Conservation (phyloP, 2,113 vertebrate genomes). For the Tetraodon nigroviridis region DNA sequence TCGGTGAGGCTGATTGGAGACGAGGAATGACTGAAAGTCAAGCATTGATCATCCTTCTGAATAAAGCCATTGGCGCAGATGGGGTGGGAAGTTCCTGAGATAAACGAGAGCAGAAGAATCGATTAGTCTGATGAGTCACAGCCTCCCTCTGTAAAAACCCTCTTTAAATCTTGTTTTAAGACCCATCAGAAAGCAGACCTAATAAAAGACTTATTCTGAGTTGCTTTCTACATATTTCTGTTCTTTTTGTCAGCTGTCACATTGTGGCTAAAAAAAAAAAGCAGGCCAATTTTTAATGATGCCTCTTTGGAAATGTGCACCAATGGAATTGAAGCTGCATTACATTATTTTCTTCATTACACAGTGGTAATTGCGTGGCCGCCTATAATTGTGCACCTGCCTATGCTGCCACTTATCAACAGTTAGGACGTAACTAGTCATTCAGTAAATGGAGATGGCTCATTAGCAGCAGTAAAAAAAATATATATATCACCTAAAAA, state of each 20-base stretch:
- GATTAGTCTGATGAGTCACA: slow-evolving; percentile 18
- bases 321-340: slow-evolving; percentile 24
- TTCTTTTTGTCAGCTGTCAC: too few species aligned
- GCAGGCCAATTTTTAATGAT: slow-evolving; percentile 34
- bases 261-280: slow-evolving; percentile 6
- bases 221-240: too few species aligned
- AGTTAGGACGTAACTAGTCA: slow-evolving; percentile 21
- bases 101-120: slow-evolving; percentile 16
- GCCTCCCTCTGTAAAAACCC: slow-evolving; percentile 2
- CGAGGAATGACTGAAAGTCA: slow-evolving; percentile 40
- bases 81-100: slow-evolving; percentile 25
- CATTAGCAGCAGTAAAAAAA: slow-evolving; percentile 25
- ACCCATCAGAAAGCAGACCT: too few species aligned
- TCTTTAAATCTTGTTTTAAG: not conserved
- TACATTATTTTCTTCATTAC: slow-evolving; percentile 33
- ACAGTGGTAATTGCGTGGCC: slow-evolving; percentile 30
- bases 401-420: slow-evolving; percentile 25
- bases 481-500: slow-evolving; percentile 17
- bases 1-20: not conserved
- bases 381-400: slow-evolving; percentile 37
- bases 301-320: slow-evolving; percentile 37
- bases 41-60: slow-evolving; percentile 32
- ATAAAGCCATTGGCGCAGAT: not conserved
- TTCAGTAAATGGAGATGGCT: slow-evolving; percentile 25
- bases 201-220: too few species aligned